Evolutionary conservation across 2,888 invertebrate species (phyloP).

Genomic region (Molorchus minor): DNA sequence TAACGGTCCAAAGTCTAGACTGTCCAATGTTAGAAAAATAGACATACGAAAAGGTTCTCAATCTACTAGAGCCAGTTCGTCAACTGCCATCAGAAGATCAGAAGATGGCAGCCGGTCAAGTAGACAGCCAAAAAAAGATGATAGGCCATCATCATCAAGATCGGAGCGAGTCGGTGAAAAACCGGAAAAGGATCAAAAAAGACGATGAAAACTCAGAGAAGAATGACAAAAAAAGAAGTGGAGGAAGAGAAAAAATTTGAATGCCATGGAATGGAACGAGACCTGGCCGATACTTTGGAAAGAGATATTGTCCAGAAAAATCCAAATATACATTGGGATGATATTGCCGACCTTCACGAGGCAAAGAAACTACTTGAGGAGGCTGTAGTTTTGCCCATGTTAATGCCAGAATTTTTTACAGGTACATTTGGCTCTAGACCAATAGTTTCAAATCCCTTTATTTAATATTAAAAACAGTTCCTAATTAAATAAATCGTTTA

Average conservation of each 20-base stretch:
- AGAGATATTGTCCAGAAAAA: constrained; percentile 97
- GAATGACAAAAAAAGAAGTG: constrained; percentile 56
- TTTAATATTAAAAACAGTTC: neutral
- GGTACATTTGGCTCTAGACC: constrained; percentile 62
- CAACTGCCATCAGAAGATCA: constrained; percentile 52
- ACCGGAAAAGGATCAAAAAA: constrained; percentile 64
- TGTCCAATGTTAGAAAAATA: constrained; percentile 48
- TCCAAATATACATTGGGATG: constrained; percentile 95
- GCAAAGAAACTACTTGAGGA: constrained; percentile 93
- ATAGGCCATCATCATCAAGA: constrained; percentile 58
- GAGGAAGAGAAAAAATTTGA: constrained; percentile 89
- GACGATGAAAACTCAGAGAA: constrained; percentile 76
- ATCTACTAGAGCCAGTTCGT: constrained; percentile 59
- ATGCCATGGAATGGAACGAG: constrained; percentile 82
- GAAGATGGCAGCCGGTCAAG: constrained; percentile 46
- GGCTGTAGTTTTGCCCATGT: constrained; percentile 96
- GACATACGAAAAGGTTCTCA: constrained; percentile 58
- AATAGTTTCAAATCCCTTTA: neutral
- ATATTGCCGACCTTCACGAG: constrained; percentile 89
- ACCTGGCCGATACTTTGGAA: constrained; percentile 89
- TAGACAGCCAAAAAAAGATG: constrained; percentile 58
- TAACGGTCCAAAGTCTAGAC: constrained; percentile 54
- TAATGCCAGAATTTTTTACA: constrained; percentile 98
- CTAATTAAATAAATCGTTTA: constrained; percentile 53
- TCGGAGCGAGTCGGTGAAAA: constrained; percentile 59